These are phyloP conservation scores for Cyprinodon variegatus DNA, from an alignment of 2,113 vertebrate species.

Conservation along the genomic window DNA sequence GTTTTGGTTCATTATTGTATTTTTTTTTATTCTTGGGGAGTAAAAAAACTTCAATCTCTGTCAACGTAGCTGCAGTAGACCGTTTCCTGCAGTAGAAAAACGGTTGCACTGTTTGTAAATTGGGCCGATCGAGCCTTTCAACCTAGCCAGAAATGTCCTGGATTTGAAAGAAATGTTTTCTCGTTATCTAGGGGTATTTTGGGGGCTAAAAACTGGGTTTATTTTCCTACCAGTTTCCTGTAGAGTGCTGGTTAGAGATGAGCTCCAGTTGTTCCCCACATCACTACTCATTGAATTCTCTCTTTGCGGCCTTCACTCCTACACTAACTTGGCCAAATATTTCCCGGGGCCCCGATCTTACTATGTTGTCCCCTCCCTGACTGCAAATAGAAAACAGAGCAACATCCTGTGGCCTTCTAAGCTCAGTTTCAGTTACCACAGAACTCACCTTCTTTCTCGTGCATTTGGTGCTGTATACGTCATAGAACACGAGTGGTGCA, in stretches of 20 bases:
- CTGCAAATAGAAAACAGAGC: conserved; percentile 18
- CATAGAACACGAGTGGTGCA: conserved; percentile 6
- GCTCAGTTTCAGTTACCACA: conserved; percentile 15
- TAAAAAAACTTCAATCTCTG: too few relatives aligned
- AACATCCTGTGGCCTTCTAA: conserved; percentile 22
- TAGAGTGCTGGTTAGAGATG: background rate
- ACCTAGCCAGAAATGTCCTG: background rate
- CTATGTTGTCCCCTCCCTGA: conserved; percentile 5
- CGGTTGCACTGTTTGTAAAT: too few relatives aligned
- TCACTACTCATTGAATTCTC: background rate
- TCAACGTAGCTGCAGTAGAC: too few relatives aligned
- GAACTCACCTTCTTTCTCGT: background rate
- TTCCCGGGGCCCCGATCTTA: background rate
- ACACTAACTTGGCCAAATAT: background rate
- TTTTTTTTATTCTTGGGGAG: too few relatives aligned
- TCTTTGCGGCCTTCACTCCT: background rate
- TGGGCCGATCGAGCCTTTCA: background rate
- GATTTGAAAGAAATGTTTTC: background rate
- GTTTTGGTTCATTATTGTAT: too few relatives aligned
- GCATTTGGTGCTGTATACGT: conserved; percentile 1
- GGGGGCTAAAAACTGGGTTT: background rate
- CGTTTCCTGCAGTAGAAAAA: too few relatives aligned
- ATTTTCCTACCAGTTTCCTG: background rate
- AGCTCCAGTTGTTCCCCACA: background rate
- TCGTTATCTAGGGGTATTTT: background rate